These are phyloP conservation scores for Vollenhovia emeryi DNA, from an alignment of 1,140 invertebrate genomes.

Conservation along the genomic window DNA sequence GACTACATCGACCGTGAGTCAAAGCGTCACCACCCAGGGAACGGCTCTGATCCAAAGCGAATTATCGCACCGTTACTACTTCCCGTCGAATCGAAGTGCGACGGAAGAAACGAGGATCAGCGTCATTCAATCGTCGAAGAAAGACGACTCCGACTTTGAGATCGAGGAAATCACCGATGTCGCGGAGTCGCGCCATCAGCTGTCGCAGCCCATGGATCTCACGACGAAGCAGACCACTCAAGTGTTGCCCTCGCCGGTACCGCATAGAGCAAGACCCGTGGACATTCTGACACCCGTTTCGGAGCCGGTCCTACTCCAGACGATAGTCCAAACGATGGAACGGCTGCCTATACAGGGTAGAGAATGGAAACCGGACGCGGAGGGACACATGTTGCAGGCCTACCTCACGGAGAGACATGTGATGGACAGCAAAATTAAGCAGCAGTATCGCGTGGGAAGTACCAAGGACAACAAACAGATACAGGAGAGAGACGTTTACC, in stretches of 20 bases:
- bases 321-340: conserved; percentile 88
- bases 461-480: conserved; percentile 74
- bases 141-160: conserved; percentile 72
- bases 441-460: conserved; percentile 82
- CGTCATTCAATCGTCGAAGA: conserved; percentile 78
- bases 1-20: conserved; percentile 62
- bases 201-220: conserved; percentile 87
- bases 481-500: conserved; percentile 76
- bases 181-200: conserved; percentile 52
- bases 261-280: conserved; percentile 71
- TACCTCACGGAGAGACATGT: conserved; percentile 92
- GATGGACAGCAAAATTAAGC: conserved; percentile 91
- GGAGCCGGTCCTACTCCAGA: conserved; percentile 88
- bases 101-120: conserved; percentile 75
- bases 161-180: conserved; percentile 58
- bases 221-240: conserved; percentile 84
- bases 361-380: conserved; percentile 86
- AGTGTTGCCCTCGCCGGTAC: conserved; percentile 72
- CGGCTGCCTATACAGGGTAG: conserved; percentile 86
- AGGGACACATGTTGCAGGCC: conserved; percentile 89
- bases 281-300: conserved; percentile 88
- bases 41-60: conserved; percentile 78
- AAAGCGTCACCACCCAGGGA: conserved; percentile 56
- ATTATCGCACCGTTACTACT: conserved; percentile 81
- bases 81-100: conserved; percentile 78